These are phyloP conservation scores for Chelon auratus DNA, from an alignment of 2,797 vertebrate genomes.

Conservation along the genomic window DNA sequence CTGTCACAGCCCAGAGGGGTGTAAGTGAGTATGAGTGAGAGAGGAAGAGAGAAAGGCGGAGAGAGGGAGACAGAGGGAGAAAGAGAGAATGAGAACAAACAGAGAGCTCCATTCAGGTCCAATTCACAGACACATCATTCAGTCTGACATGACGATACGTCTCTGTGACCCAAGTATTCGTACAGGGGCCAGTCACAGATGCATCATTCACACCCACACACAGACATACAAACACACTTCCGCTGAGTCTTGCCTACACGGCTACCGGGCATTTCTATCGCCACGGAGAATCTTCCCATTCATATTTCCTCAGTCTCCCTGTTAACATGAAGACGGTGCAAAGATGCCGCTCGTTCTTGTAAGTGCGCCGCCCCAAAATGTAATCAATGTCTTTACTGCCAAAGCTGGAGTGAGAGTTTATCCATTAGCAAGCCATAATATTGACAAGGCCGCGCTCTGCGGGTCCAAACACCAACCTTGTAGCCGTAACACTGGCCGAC, in stretches of 20 bases:
- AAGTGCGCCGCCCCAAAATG: slow-evolving; percentile 52
- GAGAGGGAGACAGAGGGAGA: slow-evolving; percentile 56
- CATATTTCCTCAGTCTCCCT: slow-evolving; percentile 46
- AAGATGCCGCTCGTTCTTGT: slow-evolving; percentile 46
- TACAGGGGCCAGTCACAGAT: slow-evolving; percentile 69
- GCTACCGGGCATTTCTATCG: slow-evolving; percentile 65
- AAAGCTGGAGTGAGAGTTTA: slow-evolving; percentile 72
- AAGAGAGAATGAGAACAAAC: slow-evolving; percentile 73
- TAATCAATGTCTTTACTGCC: slow-evolving; percentile 63
- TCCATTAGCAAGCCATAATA: slow-evolving; percentile 77
- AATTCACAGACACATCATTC: slow-evolving; percentile 82
- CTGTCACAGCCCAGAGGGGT: slow-evolving; percentile 70
- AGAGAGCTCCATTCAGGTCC: slow-evolving; percentile 83
- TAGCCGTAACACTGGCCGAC: slow-evolving; percentile 72
- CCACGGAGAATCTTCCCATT: slow-evolving; percentile 52
- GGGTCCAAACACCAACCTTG: slow-evolving; percentile 65
- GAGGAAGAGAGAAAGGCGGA: slow-evolving; percentile 35
- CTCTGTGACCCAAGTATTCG: slow-evolving; percentile 75
- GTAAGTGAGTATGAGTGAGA: slow-evolving; percentile 48
- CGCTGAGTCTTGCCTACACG: slow-evolving; percentile 45
- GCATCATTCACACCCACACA: slow-evolving; percentile 74
- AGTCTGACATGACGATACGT: slow-evolving; percentile 78
- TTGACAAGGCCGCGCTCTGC: slow-evolving; percentile 73
- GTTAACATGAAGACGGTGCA: slow-evolving; percentile 43
- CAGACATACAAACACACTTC: slow-evolving; percentile 70